Percentiles rank a stretch among this genome's conserved stretches.
Evolutionary conservation across 2,797 vertebrate genomes (phyloP).

Genomic region (Pagetopsis macropterus): DNA sequence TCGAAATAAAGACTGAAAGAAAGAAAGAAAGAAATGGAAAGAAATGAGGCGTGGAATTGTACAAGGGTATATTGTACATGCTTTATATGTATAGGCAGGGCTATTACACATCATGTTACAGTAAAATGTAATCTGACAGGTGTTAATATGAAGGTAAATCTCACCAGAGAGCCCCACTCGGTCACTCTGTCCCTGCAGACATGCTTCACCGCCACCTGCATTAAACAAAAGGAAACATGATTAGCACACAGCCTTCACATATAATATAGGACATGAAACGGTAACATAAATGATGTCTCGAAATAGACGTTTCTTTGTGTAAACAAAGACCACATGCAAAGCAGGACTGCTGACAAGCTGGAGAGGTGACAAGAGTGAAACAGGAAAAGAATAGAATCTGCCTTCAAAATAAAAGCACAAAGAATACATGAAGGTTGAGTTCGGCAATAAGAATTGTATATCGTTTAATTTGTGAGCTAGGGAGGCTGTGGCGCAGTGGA

Average conservation of each 20-base stretch:
- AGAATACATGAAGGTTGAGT: neutral
- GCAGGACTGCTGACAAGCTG: neutral
- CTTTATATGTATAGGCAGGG: no score
- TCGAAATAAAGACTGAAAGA: no score
- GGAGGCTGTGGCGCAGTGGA: no score
- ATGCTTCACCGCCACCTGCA: slow-evolving; percentile 91
- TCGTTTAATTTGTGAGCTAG: no score
- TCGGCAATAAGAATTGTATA: no score
- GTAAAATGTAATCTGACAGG: neutral
- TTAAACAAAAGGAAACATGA: slow-evolving; percentile 9
- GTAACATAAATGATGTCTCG: no score
- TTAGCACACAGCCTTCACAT: neutral
- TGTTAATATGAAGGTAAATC: slow-evolving; percentile 52
- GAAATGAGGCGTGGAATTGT: no score
- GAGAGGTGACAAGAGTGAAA: neutral
- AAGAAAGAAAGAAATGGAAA: neutral
- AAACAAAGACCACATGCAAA: slow-evolving; percentile 55
- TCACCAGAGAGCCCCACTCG: slow-evolving; percentile 90
- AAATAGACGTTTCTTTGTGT: slow-evolving; percentile 22
- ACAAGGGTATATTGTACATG: no score
- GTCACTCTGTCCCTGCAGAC: slow-evolving; percentile 90
- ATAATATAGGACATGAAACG: neutral
- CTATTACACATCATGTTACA: no score
- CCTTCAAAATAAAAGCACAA: slow-evolving; percentile 46
- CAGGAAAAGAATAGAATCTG: neutral